Evolutionary conservation across 2,888 invertebrate species (phyloP).

Genomic region (Tachina fera): DNA sequence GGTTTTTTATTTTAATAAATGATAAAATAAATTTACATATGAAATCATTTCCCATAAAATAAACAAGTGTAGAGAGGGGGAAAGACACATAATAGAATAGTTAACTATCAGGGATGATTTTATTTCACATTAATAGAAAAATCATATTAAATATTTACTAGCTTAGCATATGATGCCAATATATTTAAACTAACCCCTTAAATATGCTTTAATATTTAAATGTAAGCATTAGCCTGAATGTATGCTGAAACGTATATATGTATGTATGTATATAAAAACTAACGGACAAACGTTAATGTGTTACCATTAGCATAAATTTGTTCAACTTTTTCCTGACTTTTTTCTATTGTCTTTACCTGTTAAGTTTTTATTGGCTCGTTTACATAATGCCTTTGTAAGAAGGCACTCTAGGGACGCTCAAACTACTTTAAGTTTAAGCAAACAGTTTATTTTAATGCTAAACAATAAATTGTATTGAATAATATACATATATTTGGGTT

Average conservation of each 20-base stretch:
- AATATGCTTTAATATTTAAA: conserved; percentile 28
- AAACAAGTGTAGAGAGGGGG: background rate
- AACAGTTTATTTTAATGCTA: conserved; percentile 44
- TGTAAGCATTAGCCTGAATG: conserved; percentile 14
- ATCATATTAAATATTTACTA: conserved; percentile 58
- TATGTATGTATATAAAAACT: background rate
- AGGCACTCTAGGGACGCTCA: background rate
- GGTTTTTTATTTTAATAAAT: background rate
- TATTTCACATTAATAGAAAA: conserved; percentile 7
- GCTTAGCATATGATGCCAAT: conserved; percentile 14
- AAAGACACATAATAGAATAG: background rate
- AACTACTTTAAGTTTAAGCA: conserved; percentile 34
- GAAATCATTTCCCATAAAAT: conserved; percentile 1
- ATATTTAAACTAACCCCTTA: background rate
- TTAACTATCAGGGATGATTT: background rate
- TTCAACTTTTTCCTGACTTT: conserved; percentile 3
- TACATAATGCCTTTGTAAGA: conserved; percentile 6
- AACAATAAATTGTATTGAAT: conserved; percentile 36
- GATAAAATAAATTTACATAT: conserved; percentile 45
- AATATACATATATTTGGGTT: too few relatives aligned
- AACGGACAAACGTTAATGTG: conserved; percentile 51
- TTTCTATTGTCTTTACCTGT: conserved; percentile 3
- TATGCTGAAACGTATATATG: conserved; percentile 26
- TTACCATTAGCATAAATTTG: conserved; percentile 45
- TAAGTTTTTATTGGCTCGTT: conserved; percentile 37